Percentiles rank a stretch among this genome's conserved stretches.
These are phyloP conservation scores for Planococcus citri DNA, from an alignment of 1,140 invertebrate genomes.

Conservation along the genomic window DNA sequence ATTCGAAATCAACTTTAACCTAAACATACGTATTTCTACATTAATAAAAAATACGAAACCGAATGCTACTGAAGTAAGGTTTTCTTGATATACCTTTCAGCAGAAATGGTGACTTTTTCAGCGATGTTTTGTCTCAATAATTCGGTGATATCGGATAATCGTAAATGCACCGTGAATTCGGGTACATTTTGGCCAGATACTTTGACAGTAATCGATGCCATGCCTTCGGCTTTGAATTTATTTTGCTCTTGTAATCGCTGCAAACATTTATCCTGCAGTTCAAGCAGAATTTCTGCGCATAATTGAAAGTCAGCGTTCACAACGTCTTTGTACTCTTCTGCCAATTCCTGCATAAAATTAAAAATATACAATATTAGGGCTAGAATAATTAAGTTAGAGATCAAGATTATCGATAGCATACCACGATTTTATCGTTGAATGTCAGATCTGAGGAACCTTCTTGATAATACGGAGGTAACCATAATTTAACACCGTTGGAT, in stretches of 20 bases:
- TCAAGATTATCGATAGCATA: no score
- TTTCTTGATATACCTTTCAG: conserved; percentile 33
- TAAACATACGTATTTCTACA: neutral
- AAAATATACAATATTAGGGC: no score
- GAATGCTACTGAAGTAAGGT: neutral
- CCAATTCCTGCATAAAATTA: neutral
- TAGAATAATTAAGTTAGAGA: no score
- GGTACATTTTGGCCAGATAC: conserved; percentile 35
- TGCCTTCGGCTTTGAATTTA: conserved; percentile 47
- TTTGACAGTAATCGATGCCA: conserved; percentile 47
- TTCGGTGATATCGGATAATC: conserved; percentile 37
- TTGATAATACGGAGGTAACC: neutral
- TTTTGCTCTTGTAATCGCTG: conserved; percentile 49
- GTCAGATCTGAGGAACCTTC: neutral
- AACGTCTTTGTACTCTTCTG: neutral
- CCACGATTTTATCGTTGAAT: neutral
- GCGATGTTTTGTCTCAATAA: conserved; percentile 44
- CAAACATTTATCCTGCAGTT: conserved; percentile 50
- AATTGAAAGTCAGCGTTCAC: conserved; percentile 15
- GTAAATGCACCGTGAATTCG: conserved; percentile 37
- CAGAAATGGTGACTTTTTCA: conserved; percentile 35
- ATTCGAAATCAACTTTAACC: neutral
- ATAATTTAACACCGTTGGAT: neutral
- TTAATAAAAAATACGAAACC: neutral
- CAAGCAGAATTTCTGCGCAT: conserved; percentile 17